Evolutionary conservation across 2,888 invertebrate species (phyloP).

Genomic region (Troglohyphantes excavatus): DNA sequence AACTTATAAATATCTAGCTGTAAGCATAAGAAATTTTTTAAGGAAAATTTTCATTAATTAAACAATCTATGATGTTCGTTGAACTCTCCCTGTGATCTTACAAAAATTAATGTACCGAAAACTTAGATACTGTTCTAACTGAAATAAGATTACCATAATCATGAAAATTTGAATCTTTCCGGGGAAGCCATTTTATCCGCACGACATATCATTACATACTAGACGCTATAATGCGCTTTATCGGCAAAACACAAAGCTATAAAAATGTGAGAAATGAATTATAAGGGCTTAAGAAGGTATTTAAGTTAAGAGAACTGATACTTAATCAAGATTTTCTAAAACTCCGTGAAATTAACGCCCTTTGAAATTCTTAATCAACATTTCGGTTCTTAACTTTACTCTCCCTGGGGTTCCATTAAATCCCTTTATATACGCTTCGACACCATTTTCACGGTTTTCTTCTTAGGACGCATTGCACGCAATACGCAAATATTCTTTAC

Average conservation of each 20-base stretch:
- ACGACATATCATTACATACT: not conserved
- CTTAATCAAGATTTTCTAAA: slow-evolving; percentile 54
- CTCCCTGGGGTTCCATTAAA: slow-evolving; percentile 57
- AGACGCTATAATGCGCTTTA: not conserved
- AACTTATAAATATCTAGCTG: too few relatives aligned
- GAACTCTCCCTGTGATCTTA: not conserved
- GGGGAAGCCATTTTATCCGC: not conserved
- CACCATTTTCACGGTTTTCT: slow-evolving; percentile 57
- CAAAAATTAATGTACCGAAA: not conserved
- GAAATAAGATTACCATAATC: not conserved
- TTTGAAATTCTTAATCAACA: slow-evolving; percentile 64
- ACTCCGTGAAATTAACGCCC: slow-evolving; percentile 55
- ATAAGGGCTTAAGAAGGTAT: slow-evolving; percentile 2
- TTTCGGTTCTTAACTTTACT: slow-evolving; percentile 10
- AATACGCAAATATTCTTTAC: slow-evolving; percentile 61
- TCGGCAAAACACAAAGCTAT: not conserved
- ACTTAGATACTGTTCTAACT: not conserved
- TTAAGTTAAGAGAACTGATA: slow-evolving; percentile 20
- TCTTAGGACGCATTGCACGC: slow-evolving; percentile 40
- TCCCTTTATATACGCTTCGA: slow-evolving; percentile 63
- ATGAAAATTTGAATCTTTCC: not conserved
- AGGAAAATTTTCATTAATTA: not conserved
- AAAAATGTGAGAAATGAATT: slow-evolving; percentile 2
- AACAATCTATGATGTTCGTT: not conserved
- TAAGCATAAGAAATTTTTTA: too few relatives aligned